Evolutionary conservation across 2,797 vertebrate genomes (phyloP).

Genomic region (Cheracebus regulus): DNA sequence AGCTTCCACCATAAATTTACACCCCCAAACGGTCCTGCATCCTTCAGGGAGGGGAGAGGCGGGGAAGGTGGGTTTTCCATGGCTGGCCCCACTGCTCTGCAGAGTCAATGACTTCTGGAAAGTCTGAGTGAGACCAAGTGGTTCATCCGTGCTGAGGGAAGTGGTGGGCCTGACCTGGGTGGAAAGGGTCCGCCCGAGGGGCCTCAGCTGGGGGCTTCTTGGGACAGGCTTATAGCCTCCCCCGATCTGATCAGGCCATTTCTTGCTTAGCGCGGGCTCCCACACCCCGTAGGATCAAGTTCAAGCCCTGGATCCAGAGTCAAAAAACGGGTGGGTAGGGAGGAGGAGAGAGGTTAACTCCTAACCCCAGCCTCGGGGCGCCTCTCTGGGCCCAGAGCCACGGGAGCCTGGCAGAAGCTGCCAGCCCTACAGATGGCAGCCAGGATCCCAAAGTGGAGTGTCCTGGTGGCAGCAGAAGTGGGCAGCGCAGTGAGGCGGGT

Average conservation of each 20-base stretch:
- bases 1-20: slow-evolving; percentile 38
- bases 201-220: not conserved
- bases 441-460: not conserved
- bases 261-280: not conserved
- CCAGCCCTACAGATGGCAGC: not conserved
- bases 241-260: not conserved
- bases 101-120: slow-evolving; percentile 27
- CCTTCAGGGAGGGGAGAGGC: not conserved
- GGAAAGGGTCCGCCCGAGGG: not conserved
- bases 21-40: not conserved
- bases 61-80: not conserved
- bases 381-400: not conserved
- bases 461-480: too few species aligned
- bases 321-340: not conserved
- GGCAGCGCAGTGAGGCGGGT: not conserved
- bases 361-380: not conserved
- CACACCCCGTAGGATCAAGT: not conserved
- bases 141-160: not conserved
- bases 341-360: not conserved
- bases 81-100: not conserved
- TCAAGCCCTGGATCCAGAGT: not conserved
- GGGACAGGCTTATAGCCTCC: not conserved
- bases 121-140: slow-evolving; percentile 47
- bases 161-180: not conserved
- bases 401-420: not conserved